Evolutionary conservation across 2,113 vertebrate species (phyloP).

Genomic region (Halcyon malimbica): DNA sequence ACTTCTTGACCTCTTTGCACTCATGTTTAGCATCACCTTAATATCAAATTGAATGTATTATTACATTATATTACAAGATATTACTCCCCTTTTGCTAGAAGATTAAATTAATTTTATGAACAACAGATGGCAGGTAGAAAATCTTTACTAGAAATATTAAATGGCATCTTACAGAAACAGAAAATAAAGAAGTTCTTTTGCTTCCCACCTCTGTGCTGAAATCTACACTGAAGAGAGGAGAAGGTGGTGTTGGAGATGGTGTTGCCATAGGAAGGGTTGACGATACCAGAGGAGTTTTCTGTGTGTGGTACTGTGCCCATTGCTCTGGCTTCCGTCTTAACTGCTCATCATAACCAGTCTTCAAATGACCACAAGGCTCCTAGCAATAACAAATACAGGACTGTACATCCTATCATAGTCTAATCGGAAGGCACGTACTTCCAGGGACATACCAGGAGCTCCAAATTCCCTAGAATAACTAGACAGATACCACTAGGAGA

Average conservation of each 20-base stretch:
- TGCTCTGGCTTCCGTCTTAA: constrained; percentile 91
- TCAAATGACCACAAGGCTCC: constrained; percentile 88
- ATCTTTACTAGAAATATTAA: not conserved
- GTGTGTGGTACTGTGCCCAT: constrained; percentile 88
- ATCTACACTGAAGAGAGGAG: constrained; percentile 91
- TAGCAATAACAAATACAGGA: constrained; percentile 20
- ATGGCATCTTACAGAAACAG: not conserved
- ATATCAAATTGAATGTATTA: not conserved
- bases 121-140: not conserved
- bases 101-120: not conserved
- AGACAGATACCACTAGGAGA: not conserved
- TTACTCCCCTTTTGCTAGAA: not conserved
- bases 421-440: not conserved
- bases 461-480: not conserved
- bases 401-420: not conserved
- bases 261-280: constrained; percentile 79
- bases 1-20: not conserved
- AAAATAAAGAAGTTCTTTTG: not conserved
- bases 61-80: not conserved
- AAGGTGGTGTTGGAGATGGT: constrained; percentile 86
- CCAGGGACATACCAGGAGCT: not conserved
- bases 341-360: constrained; percentile 89
- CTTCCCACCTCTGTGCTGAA: constrained; percentile 87
- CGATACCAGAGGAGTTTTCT: constrained; percentile 78
- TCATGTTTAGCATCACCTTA: not conserved